Percentiles rank a stretch among this genome's conserved stretches.
These are phyloP conservation scores for Peromyscus nudipes DNA, from an alignment of 2,797 vertebrate genomes.

Conservation along the genomic window DNA sequence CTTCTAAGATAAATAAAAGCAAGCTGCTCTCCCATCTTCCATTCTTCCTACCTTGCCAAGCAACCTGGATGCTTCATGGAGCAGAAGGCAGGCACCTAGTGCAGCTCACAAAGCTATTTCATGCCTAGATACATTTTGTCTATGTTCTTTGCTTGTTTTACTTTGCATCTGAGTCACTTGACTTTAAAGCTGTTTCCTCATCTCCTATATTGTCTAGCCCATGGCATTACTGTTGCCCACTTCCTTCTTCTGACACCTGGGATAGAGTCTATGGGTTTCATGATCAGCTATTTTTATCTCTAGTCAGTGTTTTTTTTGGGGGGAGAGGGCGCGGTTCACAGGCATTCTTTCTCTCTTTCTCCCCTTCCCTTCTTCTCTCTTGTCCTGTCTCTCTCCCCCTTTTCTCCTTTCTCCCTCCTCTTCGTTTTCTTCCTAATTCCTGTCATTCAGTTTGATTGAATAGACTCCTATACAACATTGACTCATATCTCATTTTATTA, in stretches of 20 bases:
- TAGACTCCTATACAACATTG: not conserved
- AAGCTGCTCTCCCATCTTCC: not conserved
- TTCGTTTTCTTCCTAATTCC: too few species aligned
- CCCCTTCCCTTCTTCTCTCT: not conserved
- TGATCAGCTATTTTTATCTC: not conserved
- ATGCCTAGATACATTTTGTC: not conserved
- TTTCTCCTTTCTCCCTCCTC: not conserved
- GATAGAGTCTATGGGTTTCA: not conserved
- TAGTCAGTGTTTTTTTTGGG: not conserved
- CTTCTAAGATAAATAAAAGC: not conserved
- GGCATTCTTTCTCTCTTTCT: not conserved
- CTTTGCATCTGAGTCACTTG: not conserved
- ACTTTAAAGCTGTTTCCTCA: not conserved
- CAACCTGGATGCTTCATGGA: not conserved
- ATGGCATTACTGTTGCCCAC: too few species aligned
- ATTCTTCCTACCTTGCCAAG: not conserved
- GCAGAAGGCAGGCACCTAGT: rapidly evolving
- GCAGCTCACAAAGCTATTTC: not conserved
- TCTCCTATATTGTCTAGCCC: not conserved
- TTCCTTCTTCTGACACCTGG: not conserved
- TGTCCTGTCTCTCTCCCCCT: too few species aligned
- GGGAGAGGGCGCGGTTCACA: not conserved
- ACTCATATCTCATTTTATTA: not conserved
- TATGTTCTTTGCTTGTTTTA: not conserved
- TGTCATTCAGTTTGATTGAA: not conserved